phyloP scores from a whole-genome alignment of 30 jellyfish, hydroid and myxozoan genomes.

The Rhopilema esculentum region DNA sequence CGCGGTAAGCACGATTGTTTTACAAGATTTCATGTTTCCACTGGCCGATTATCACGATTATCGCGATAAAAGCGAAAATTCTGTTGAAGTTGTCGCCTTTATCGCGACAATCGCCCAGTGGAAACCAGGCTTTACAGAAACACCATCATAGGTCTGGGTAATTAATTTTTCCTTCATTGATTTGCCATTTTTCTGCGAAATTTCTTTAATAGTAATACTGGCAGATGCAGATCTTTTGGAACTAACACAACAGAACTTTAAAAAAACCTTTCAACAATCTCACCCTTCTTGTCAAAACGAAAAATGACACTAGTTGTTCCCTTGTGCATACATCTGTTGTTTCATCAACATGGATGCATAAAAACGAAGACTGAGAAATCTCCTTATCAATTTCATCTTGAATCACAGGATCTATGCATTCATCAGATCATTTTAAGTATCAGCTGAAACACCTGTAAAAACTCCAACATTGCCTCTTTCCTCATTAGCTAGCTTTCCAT shows the following conservation, averaged over 20 bases:
- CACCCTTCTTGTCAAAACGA: slow-evolving; percentile 55
- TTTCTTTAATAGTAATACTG: slow-evolving; percentile 34
- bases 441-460: slow-evolving; percentile 74
- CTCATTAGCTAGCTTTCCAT: slow-evolving; percentile 24
- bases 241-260: slow-evolving; percentile 45
- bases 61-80: no score
- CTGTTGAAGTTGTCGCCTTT: no score
- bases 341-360: slow-evolving; percentile 53
- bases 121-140: no score
- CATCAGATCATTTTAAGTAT: slow-evolving; percentile 49
- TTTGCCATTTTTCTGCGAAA: slow-evolving; percentile 11
- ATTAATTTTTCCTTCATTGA: slow-evolving; percentile 56
- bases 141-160: slow-evolving; percentile 43
- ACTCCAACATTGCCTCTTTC: slow-evolving; percentile 44
- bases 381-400: slow-evolving; percentile 38
- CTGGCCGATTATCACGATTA: no score
- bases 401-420: slow-evolving; percentile 23
- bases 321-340: slow-evolving; percentile 57
- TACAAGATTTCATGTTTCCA: no score
- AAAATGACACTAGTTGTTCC: slow-evolving; percentile 58
- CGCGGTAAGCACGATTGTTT: no score
- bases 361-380: slow-evolving; percentile 23
- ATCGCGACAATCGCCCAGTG: no score
- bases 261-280: slow-evolving; percentile 51
- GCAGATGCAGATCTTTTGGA: slow-evolving; percentile 67